These are phyloP conservation scores for Smutsia gigantea DNA, from an alignment of 2,797 vertebrate genomes.

Conservation along the genomic window DNA sequence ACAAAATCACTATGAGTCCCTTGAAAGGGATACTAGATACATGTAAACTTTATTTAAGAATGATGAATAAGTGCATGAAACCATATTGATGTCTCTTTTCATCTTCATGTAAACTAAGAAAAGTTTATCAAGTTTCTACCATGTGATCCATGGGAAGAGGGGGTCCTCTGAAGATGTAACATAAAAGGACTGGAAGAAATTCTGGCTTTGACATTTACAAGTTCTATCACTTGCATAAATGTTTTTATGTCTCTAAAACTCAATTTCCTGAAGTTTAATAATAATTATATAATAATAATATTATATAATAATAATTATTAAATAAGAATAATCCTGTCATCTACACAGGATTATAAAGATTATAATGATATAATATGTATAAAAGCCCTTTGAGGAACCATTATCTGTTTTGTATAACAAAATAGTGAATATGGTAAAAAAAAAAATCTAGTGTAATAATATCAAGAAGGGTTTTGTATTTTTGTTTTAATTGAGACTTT, in stretches of 20 bases:
- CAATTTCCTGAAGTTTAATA: not conserved
- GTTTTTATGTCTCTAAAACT: not conserved
- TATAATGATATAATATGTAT: not conserved
- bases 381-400: not conserved
- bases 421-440: not conserved
- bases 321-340: not conserved
- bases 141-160: accelerated
- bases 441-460: not conserved
- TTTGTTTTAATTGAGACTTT: not conserved
- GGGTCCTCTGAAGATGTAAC: not conserved
- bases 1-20: not conserved
- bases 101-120: not conserved
- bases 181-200: not conserved
- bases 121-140: not conserved
- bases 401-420: not conserved
- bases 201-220: not conserved
- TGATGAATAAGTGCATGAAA: not conserved
- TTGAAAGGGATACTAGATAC: not conserved
- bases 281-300: no score
- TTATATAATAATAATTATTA: not conserved
- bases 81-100: not conserved
- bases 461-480: not conserved
- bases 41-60: not conserved
- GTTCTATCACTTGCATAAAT: not conserved
- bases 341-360: not conserved